Base-by-base conservation (phyloP, 30 jellyfish, hydroid and myxozoan species). In the Hydractinia symbiolongicarpus region DNA sequence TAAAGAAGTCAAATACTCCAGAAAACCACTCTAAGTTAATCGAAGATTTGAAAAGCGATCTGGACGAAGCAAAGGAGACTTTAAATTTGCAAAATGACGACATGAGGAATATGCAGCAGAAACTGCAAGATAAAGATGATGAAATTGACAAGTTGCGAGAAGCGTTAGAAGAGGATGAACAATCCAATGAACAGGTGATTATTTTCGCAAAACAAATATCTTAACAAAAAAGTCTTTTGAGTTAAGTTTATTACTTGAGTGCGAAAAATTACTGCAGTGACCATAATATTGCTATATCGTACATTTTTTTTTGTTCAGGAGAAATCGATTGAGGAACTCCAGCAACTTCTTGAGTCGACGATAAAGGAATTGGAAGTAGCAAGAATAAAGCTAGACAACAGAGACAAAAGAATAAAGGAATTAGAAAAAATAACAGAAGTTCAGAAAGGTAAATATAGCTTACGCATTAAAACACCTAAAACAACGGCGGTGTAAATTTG, bases 31-130 rank as follows among this genome's bases (percentile, higher is more conserved):
- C 94, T 30, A 61, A 78, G 5, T 86, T 68, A 15, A 76, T 82
- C n/a, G 83, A 81, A 68, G 50, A 50, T 6, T 56, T 93, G 61
- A 81, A 86, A 56, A 50, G 64, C 50, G 94, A 93, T 20, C 69
- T 86, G 13, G 94, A 84, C 17, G 96, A 87, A 77, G 96, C 96
- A 7, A 88, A 83, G 56, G 98, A 93, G 82, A 93, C 98, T 17
- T 72, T 86, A 73, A 64, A 62, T 4, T 77, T 83, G 76, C 95
- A 93, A 66, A 87, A 73, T 55, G 81, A 72, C 56, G 88, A 87
- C 72, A 87, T 93, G 78, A 86, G 49, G 19, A 88, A 84, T 7
- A 78, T 93, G 78, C 96, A 93, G 54, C 92, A 93, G n/a, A 53
- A 7, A 40, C 72, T 87, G 54, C 90, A 86, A 70, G 89, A 86